Percentiles rank a stretch among this genome's conserved stretches.
phyloP scores from a whole-genome alignment of 2,113 vertebrate species.

The Glaucidium brasilianum region DNA sequence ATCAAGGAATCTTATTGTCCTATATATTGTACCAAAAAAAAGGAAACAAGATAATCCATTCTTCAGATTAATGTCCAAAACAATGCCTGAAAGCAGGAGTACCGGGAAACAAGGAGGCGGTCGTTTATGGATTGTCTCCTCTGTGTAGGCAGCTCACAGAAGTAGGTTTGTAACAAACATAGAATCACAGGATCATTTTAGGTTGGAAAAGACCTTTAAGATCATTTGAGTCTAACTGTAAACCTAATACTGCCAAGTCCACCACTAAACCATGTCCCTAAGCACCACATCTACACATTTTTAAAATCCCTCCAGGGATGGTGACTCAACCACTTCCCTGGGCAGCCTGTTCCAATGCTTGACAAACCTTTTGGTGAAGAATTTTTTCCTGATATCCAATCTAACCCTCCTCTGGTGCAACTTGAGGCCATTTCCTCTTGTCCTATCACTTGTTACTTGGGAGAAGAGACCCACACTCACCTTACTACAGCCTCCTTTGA shows the following conservation, averaged over 20 bases:
- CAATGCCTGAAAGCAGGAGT: background rate
- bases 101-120: background rate
- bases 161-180: background rate
- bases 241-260: background rate
- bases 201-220: background rate
- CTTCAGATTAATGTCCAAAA: background rate
- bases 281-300: rapidly evolving
- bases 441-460: background rate
- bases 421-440: background rate
- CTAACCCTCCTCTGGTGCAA: background rate
- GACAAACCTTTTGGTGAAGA: background rate
- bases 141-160: background rate
- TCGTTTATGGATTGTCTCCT: background rate
- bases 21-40: background rate
- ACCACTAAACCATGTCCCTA: background rate
- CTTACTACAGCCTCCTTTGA: background rate
- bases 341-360: background rate
- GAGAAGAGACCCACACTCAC: background rate
- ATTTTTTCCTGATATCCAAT: background rate
- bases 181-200: background rate
- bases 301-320: background rate
- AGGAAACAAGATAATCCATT: background rate
- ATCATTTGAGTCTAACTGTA: background rate
- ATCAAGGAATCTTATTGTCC: background rate
- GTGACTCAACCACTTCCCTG: background rate